Conservation (phyloP, 2,797 vertebrate species). For the Macropus fuliginosus region DNA sequence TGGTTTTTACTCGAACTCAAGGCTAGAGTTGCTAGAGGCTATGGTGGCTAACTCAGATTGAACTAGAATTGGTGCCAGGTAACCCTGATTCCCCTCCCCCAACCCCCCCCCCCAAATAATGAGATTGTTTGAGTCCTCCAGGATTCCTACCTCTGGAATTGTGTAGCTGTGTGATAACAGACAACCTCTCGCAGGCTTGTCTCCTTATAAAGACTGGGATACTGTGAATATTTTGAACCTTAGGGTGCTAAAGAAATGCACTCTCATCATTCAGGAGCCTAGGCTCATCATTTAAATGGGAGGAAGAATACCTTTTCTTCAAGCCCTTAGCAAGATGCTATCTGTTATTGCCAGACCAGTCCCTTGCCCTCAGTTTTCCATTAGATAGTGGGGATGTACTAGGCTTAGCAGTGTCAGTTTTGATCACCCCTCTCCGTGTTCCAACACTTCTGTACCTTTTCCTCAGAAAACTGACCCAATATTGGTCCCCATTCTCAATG, state of each 20-base stretch:
- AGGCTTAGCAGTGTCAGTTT: neutral
- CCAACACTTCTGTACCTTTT: neutral
- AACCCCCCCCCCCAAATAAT: no score
- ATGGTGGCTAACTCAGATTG: neutral
- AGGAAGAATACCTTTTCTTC: neutral
- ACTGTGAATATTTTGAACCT: neutral
- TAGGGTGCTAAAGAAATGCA: no score
- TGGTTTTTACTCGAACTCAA: neutral
- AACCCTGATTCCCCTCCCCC: neutral
- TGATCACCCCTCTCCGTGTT: neutral
- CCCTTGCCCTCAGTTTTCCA: neutral
- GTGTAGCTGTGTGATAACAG: neutral
- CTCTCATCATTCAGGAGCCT: neutral
- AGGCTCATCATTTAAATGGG: neutral
- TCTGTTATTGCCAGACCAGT: neutral
- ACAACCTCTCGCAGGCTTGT: neutral
- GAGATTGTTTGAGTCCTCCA: neutral
- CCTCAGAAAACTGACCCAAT: neutral
- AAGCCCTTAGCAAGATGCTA: neutral
- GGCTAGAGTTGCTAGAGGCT: neutral
- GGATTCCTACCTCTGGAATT: no score
- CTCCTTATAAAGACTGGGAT: neutral
- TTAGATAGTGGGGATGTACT: neutral
- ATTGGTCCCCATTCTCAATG: neutral
- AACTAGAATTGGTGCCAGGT: no score